Conservation (phyloP, 2,888 invertebrate species). For the Aspidiotus destructor region DNA sequence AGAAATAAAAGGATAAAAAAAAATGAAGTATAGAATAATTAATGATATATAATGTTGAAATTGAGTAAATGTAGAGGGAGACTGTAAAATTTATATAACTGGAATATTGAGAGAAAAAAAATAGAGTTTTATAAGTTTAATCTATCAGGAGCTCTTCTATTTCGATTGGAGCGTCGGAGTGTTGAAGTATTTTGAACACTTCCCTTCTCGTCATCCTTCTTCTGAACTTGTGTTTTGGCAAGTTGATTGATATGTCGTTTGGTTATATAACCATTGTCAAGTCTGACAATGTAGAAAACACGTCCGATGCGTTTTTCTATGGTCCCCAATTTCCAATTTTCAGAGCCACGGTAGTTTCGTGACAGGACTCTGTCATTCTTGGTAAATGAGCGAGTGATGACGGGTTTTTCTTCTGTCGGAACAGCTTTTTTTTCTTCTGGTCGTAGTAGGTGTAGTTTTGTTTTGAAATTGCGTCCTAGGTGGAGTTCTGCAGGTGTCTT, state of each 20-base stretch:
- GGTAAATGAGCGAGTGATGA: too few species aligned
- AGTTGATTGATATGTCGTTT: slow-evolving; percentile 36
- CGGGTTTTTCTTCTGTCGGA: too few species aligned
- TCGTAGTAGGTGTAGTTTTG: background rate
- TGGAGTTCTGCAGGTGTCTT: slow-evolving; percentile 34
- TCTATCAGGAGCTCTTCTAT: background rate
- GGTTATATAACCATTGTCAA: slow-evolving; percentile 35
- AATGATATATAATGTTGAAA: too few species aligned
- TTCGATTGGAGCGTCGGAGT: background rate
- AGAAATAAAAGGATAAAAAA: background rate
- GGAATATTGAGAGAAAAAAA: too few species aligned
- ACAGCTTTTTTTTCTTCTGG: too few species aligned
- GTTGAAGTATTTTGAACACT: background rate
- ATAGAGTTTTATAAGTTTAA: background rate
- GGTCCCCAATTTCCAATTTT: slow-evolving; percentile 35
- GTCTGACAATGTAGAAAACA: slow-evolving; percentile 34
- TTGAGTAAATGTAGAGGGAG: too few species aligned
- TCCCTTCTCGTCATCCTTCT: background rate
- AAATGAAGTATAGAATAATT: background rate
- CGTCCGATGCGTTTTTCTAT: too few species aligned
- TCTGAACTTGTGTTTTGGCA: background rate
- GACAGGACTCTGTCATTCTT: slow-evolving; percentile 22
- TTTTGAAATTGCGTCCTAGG: slow-evolving; percentile 31
- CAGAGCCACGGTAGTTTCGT: slow-evolving; percentile 25
- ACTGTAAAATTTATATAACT: too few species aligned